These are phyloP conservation scores for Trididemnum miniatum DNA, from an alignment of 23 tunicate species.

Conservation along the genomic window DNA sequence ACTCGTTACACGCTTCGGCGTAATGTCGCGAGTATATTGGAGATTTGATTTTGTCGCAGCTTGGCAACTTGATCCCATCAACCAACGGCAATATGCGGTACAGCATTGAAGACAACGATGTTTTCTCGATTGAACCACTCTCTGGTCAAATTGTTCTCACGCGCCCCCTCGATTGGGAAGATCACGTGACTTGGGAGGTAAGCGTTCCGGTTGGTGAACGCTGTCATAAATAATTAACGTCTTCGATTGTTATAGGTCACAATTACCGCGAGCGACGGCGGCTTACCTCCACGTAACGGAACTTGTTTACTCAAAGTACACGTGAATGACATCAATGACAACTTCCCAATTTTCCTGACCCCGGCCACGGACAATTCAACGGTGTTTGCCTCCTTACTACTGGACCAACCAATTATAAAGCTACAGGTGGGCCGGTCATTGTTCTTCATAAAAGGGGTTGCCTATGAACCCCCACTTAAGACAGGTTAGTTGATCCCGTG, in stretches of 20 bases:
- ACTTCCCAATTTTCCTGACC: constrained; percentile 57
- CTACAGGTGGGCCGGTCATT: neutral
- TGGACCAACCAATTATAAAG: neutral
- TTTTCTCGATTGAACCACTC: constrained; percentile 37
- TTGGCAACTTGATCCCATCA: constrained; percentile 37
- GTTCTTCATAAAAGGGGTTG: too few relatives aligned
- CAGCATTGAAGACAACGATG: constrained; percentile 22
- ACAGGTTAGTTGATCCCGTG: too few relatives aligned
- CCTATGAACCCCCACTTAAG: too few relatives aligned
- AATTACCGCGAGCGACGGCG: constrained; percentile 40
- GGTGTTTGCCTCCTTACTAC: constrained; percentile 51
- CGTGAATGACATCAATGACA: constrained; percentile 74
- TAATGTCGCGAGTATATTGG: too few relatives aligned
- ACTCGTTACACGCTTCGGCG: too few relatives aligned
- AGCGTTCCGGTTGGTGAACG: too few relatives aligned
- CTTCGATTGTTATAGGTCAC: neutral
- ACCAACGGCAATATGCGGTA: constrained; percentile 60
- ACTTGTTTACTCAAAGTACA: constrained; percentile 23
- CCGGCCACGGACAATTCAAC: constrained; percentile 55
- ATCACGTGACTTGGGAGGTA: constrained; percentile 48
- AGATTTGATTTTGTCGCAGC: constrained; percentile 28
- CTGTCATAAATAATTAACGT: neutral
- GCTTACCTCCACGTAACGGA: constrained; percentile 6
- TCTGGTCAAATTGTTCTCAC: constrained; percentile 57
- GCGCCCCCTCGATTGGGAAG: constrained; percentile 69